Evolutionary conservation across 2,888 invertebrate genomes (phyloP).

Genomic region (Euzophera pinguis): DNA sequence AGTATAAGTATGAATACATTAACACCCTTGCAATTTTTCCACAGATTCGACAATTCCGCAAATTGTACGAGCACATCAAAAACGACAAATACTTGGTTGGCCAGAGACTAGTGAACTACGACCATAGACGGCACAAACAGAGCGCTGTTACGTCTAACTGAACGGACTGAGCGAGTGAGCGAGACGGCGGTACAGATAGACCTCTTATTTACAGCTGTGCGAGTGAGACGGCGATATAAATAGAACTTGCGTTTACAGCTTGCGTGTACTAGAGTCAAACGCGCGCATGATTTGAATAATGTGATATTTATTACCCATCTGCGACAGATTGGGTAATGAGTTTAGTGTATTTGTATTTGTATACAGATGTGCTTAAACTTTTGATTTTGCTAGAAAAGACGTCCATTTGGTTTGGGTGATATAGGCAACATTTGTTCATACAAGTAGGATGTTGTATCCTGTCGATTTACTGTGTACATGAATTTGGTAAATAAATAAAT

Average conservation of each 20-base stretch:
- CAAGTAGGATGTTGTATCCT: too few species aligned
- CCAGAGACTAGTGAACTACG: conserved; percentile 97
- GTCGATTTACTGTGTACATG: too few species aligned
- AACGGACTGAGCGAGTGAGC: conserved; percentile 20
- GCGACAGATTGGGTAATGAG: too few species aligned
- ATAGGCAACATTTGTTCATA: too few species aligned
- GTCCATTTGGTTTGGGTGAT: too few species aligned
- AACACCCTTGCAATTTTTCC: background rate
- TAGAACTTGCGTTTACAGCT: background rate
- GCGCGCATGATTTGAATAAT: background rate
- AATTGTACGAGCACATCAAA: conserved; percentile 98
- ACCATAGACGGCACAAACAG: conserved; percentile 85
- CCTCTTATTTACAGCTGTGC: conserved; percentile 3
- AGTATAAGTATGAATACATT: too few species aligned
- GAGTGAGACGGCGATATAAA: background rate
- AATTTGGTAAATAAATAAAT: too few species aligned
- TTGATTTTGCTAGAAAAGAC: too few species aligned
- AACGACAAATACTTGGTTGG: conserved; percentile 99
- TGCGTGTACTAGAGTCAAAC: conserved; percentile 4
- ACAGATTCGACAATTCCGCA: conserved; percentile 95
- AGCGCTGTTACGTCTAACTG: conserved; percentile 45
- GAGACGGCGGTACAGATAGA: conserved; percentile 1
- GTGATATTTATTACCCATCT: too few species aligned
- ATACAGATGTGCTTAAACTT: too few species aligned
- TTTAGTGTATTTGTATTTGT: too few species aligned